Conservation (phyloP, 1,140 invertebrate genomes). For the Papilio aristodemus region DNA sequence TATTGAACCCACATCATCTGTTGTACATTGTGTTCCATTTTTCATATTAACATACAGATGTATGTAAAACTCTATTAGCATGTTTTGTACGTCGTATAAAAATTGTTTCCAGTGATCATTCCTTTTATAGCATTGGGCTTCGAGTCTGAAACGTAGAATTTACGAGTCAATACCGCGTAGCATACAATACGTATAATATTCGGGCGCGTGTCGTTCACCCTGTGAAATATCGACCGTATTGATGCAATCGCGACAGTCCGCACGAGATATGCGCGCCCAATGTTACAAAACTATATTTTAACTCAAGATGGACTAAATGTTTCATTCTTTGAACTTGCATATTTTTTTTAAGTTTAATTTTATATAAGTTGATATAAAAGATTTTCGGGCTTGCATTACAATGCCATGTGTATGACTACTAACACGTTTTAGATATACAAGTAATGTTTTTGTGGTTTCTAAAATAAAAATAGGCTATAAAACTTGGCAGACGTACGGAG, state of each 20-base stretch:
- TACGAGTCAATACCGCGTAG: conserved; percentile 48
- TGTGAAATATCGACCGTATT: conserved; percentile 28
- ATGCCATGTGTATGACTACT: too few relatives aligned
- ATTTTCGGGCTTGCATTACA: too few relatives aligned
- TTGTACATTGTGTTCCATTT: too few relatives aligned
- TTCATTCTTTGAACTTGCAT: background rate
- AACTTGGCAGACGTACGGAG: too few relatives aligned
- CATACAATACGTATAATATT: conserved; percentile 32
- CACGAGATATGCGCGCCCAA: background rate
- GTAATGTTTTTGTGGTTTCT: too few relatives aligned
- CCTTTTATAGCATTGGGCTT: conserved; percentile 45
- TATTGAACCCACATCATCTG: too few relatives aligned
- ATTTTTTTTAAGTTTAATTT: too few relatives aligned
- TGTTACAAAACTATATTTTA: background rate
- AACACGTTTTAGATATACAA: too few relatives aligned
- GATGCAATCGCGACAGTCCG: conserved; percentile 23
- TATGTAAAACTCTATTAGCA: background rate
- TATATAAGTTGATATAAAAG: too few relatives aligned
- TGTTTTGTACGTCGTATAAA: conserved; percentile 41
- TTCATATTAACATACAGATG: too few relatives aligned
- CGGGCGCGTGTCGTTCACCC: conserved; percentile 33
- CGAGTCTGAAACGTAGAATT: conserved; percentile 44
- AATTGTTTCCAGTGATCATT: conserved; percentile 49
- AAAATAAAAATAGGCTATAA: too few relatives aligned
- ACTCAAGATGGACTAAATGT: background rate